Base-by-base conservation (phyloP, 2,113 vertebrate genomes). In the Psilopsiagon aurifrons region DNA sequence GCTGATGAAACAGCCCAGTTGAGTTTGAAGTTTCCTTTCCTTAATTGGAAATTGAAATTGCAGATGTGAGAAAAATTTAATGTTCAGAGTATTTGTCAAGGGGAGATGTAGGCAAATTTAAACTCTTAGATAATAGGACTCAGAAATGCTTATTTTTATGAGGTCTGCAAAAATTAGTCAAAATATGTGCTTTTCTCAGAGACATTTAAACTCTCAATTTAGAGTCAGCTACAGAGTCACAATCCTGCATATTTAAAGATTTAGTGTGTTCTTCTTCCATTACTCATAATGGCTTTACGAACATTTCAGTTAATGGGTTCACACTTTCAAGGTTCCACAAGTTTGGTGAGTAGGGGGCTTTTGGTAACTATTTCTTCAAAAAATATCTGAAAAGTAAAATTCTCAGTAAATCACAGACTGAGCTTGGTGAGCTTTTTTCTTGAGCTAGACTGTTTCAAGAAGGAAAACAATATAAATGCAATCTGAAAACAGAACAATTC, bases 101-200 rank as follows among this genome's bases (percentile, higher is more conserved):
- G 46, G 74, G 25, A 85, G 25, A 49, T 0, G 9, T 7, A 73
- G 52, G 22, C 5, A 85, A 76, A 80, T 47, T 74, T 39, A 41
- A 73, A 11, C 11, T 62, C 17, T 0, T 18, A 31, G 27, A 27
- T 35, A 67, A 82, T 0, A 46, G 62, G 31, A 46, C 11, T 27
- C 54, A 83, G 54, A 83, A 94, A 74, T 0, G 0, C 0, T 0
- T 24, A 2, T 52, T 89, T 80, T 54, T 7, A 62, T 31, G 59
- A 71, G 37, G 13, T 39, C 83, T 85, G 59, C 23, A 46, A 62
- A 46, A 91, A 91, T 69, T 11, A 90, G 49, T 41, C 70, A 62
- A 87, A 91, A 67, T 35, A 14, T 0, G 9, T 47, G n/a, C 25
- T 74, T 52, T 67, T 75, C 17, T 2, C 49, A 60, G 63, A 83